Evolutionary conservation across 2,888 invertebrate genomes (phyloP), one percentile per base, ranked within the genome.

Genomic region (Caenorhabditis sp.): DNA sequence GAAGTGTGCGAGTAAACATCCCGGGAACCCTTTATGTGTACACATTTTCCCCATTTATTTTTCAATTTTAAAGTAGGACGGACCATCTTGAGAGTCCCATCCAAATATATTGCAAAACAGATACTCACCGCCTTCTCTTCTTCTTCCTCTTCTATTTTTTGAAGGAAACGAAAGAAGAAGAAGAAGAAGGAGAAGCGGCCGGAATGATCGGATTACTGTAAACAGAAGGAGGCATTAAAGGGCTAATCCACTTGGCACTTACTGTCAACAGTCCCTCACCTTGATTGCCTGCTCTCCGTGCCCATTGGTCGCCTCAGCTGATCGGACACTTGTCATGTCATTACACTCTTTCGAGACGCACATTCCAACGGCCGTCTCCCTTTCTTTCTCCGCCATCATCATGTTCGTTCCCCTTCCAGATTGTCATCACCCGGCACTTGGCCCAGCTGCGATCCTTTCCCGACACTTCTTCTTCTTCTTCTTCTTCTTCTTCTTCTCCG

Each of bases 31-130:
- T 35, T 45, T 59, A 39, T 39, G 26, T 55, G 39, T n/a, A 52
- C 50, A 39, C 30, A 55, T 17, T 39, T 26, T 46, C 55, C 48
- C 48, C 66, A 58, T 66, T 66, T 66, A 66, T 56, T 58, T 66
- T 66, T 50, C 66, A 66, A 66, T 66, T 66, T 66, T 20, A 70
- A 59, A 70, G 43, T 59, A 50, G 39, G 52, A 26, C n/a, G 48
- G 39, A 68, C 32, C 48, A 68, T 55, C 58, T 68, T 52, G 50
- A 59, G 58, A 45, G 43, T 35, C 27, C 20, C 43, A 24, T n/a
- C 32, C n/a, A 55, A 46, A 53, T 52, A 53, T 53, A 46, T 39
- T 53, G 27, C 52, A 35, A 58, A 50, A 58, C n/a, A 32, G 50
- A 68, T 58, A 58, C 58, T 27, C 27, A n/a, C 5, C 46, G 4